Evolutionary conservation across 2,888 invertebrate species (phyloP).

Genomic region (Phrixothrix hirtus): DNA sequence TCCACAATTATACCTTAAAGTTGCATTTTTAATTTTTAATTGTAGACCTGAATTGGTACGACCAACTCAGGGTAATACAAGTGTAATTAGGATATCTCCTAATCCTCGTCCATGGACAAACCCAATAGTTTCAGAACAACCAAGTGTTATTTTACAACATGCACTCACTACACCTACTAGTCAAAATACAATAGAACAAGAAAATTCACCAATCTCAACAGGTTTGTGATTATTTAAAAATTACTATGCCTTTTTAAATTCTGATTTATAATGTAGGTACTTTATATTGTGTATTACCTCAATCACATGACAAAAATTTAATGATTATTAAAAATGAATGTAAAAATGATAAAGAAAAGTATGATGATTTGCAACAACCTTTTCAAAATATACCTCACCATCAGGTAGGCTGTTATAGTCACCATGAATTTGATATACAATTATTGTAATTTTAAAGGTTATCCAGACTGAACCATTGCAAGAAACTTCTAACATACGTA

Average conservation of each 20-base stretch:
- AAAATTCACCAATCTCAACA: slow-evolving; percentile 38
- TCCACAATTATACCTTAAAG: neutral
- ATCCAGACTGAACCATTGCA: slow-evolving; percentile 51
- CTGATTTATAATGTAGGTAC: slow-evolving; percentile 43
- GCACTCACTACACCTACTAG: slow-evolving; percentile 46
- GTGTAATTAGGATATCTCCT: slow-evolving; percentile 84
- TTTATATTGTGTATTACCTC: slow-evolving; percentile 53
- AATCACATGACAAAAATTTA: slow-evolving; percentile 64
- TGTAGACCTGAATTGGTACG: slow-evolving; percentile 73
- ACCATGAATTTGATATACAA: too few relatives aligned
- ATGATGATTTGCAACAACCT: slow-evolving; percentile 45
- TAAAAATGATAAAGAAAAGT: slow-evolving; percentile 57
- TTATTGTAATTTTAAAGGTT: slow-evolving; percentile 39
- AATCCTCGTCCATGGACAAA: slow-evolving; percentile 59
- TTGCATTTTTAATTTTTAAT: slow-evolving; percentile 3
- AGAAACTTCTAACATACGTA: slow-evolving; percentile 44
- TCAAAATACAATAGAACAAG: slow-evolving; percentile 39
- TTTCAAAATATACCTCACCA: slow-evolving; percentile 39
- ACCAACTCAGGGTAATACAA: slow-evolving; percentile 68
- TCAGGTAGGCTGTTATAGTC: slow-evolving; percentile 45
- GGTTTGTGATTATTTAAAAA: slow-evolving; percentile 12
- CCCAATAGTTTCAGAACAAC: slow-evolving; percentile 53
- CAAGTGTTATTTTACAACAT: slow-evolving; percentile 52
- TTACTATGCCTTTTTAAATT: too few relatives aligned
- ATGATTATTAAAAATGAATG: slow-evolving; percentile 67